These are phyloP conservation scores for Rotaria socialis DNA, from an alignment of 2,888 invertebrate species.

Conservation along the genomic window DNA sequence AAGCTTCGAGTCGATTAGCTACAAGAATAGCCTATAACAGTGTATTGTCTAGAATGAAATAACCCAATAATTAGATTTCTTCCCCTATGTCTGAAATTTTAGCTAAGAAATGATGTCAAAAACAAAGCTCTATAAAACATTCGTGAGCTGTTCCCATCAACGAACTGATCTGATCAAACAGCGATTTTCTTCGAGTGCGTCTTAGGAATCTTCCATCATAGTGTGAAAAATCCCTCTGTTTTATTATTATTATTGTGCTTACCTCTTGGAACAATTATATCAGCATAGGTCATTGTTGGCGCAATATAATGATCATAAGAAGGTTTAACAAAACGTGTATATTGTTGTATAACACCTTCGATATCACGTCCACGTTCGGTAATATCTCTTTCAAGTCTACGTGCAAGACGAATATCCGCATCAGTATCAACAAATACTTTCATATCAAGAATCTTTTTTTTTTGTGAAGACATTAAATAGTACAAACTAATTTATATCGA, in stretches of 20 bases:
- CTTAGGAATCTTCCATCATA: too few relatives aligned
- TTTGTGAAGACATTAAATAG: not conserved
- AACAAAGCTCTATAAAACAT: too few relatives aligned
- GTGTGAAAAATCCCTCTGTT: not conserved
- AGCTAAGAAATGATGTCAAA: too few relatives aligned
- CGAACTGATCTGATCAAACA: too few relatives aligned
- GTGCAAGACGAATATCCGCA: conserved; percentile 85
- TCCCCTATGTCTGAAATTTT: too few relatives aligned
- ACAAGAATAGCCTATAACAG: too few relatives aligned
- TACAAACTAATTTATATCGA: not conserved
- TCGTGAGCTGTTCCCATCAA: too few relatives aligned
- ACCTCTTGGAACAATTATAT: conserved; percentile 87
- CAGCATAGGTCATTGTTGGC: conserved; percentile 75
- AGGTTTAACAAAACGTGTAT: conserved; percentile 92
- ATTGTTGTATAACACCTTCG: conserved; percentile 92
- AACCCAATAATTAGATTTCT: too few relatives aligned
- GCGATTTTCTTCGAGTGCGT: too few relatives aligned
- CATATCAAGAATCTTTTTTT: conserved; percentile 76
- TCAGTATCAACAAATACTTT: conserved; percentile 99
- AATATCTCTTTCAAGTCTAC: conserved; percentile 82
- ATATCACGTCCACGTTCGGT: conserved; percentile 83
- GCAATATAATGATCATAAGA: conserved; percentile 95
- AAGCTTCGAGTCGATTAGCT: too few relatives aligned
- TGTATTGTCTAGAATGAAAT: too few relatives aligned
- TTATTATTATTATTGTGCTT: not conserved